Evolutionary conservation across 2,797 vertebrate genomes (phyloP).

Genomic region (Aeoliscus strigatus): DNA sequence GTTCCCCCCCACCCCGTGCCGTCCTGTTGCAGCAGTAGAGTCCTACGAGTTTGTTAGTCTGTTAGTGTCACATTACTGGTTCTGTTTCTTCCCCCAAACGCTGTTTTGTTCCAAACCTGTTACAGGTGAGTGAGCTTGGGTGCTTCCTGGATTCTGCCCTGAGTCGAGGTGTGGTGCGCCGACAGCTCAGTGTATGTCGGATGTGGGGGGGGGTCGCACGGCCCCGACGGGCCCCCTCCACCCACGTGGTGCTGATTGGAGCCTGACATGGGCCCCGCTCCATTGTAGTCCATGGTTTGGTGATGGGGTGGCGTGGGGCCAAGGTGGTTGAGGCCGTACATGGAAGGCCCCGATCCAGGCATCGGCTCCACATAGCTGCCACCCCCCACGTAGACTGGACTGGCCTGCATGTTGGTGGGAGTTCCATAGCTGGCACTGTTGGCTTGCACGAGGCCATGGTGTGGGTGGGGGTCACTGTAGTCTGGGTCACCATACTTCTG

Average conservation of each 20-base stretch:
- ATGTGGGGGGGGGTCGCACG: constrained; percentile 98
- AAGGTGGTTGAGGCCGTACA: constrained; percentile 99
- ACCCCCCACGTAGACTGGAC: constrained; percentile 98
- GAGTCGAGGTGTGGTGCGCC: constrained; percentile 97
- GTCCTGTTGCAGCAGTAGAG: constrained; percentile 25
- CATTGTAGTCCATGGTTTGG: constrained; percentile 99
- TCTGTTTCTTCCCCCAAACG: constrained; percentile 43
- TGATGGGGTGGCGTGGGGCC: constrained; percentile 96
- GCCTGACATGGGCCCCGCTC: constrained; percentile 96
- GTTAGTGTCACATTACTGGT: constrained; percentile 48
- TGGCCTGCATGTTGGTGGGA: constrained; percentile 94
- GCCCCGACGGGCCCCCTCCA: constrained; percentile 76
- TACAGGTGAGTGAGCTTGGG: constrained; percentile 99
- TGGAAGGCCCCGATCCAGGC: constrained; percentile 96
- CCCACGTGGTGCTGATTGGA: constrained; percentile 94
- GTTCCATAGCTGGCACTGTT: constrained; percentile 88
- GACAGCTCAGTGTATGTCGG: constrained; percentile 99
- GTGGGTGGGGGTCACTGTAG: too few species aligned
- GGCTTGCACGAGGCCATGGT: constrained; percentile 93
- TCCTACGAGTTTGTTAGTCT: constrained; percentile 50
- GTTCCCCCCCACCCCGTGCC: constrained; percentile 2
- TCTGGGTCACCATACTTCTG: constrained; percentile 96
- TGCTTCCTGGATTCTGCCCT: constrained; percentile 99
- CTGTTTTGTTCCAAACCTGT: constrained; percentile 62
- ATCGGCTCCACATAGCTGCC: constrained; percentile 99